A percentile compares a stretch with the other conserved stretches of the same genome.
These are phyloP conservation scores for Sinocyclocheilus anophthalmus DNA, from an alignment of 2,113 vertebrate genomes.

Conservation along the genomic window DNA sequence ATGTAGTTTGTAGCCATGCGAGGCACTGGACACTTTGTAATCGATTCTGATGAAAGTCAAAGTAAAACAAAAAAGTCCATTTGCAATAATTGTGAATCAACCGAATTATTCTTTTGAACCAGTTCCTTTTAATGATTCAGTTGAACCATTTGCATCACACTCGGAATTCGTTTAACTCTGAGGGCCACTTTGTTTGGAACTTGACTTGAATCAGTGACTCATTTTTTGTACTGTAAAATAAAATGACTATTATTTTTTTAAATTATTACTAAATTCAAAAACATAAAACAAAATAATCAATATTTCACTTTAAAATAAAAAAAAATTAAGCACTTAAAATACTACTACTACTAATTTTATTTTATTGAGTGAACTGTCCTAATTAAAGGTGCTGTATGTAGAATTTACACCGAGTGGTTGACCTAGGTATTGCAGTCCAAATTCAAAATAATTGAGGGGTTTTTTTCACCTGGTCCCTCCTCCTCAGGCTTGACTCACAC, in stretches of 20 bases:
- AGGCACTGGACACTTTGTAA: conserved; percentile 89
- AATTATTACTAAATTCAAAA: neutral
- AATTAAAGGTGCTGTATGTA: too few relatives aligned
- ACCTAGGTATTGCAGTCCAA: too few relatives aligned
- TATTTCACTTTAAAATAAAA: neutral
- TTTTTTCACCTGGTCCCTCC: too few relatives aligned
- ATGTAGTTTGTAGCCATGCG: conserved; percentile 88
- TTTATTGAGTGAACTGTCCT: too few relatives aligned
- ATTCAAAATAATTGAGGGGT: too few relatives aligned
- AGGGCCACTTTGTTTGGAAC: neutral
- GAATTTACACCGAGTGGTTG: too few relatives aligned
- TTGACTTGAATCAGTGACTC: neutral
- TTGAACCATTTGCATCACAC: neutral
- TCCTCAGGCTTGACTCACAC: too few relatives aligned
- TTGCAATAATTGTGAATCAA: neutral
- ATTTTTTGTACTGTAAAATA: neutral
- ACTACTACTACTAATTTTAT: too few relatives aligned
- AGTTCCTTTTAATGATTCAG: neutral
- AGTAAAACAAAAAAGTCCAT: neutral
- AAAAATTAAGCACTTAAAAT: neutral
- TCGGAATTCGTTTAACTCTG: neutral
- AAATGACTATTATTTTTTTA: neutral
- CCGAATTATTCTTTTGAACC: neutral
- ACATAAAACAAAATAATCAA: neutral
- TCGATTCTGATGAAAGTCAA: conserved; percentile 81